phyloP scores from a whole-genome alignment of 1,140 invertebrate genomes.

The Chironomus striatipennis region DNA sequence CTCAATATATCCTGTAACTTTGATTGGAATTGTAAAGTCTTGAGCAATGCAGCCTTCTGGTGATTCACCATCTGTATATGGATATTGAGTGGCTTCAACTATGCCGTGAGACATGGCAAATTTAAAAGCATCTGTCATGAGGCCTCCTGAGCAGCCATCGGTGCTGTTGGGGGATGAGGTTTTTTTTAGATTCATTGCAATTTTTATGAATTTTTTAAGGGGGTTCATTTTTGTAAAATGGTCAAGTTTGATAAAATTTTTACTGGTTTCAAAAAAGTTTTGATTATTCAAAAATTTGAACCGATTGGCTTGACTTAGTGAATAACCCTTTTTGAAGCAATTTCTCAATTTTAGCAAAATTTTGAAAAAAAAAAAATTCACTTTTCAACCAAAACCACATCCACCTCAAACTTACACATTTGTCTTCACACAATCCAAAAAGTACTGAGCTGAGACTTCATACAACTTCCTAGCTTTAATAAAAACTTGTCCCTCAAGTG shows the following conservation, averaged over 20 bases:
- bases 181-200: no score
- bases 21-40: background rate
- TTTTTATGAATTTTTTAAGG: no score
- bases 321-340: no score
- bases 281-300: no score
- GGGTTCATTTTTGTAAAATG: no score
- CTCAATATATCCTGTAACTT: constrained; percentile 33
- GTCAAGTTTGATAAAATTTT: no score
- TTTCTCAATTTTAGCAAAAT: no score
- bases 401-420: constrained; percentile 48
- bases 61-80: constrained; percentile 61
- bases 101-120: constrained; percentile 89
- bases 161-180: constrained; percentile 46
- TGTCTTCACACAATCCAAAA: constrained; percentile 79
- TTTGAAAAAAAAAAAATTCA: no score
- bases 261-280: no score
- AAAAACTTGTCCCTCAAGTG: constrained; percentile 88
- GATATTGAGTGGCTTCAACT: constrained; percentile 60
- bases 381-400: no score
- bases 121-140: constrained; percentile 83
- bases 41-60: constrained; percentile 43
- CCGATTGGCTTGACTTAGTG: no score
- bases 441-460: constrained; percentile 88
- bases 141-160: constrained; percentile 83
- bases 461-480: constrained; percentile 68